Conservation (phyloP, 1,140 invertebrate species). For the Drosophila kanapiae region DNA sequence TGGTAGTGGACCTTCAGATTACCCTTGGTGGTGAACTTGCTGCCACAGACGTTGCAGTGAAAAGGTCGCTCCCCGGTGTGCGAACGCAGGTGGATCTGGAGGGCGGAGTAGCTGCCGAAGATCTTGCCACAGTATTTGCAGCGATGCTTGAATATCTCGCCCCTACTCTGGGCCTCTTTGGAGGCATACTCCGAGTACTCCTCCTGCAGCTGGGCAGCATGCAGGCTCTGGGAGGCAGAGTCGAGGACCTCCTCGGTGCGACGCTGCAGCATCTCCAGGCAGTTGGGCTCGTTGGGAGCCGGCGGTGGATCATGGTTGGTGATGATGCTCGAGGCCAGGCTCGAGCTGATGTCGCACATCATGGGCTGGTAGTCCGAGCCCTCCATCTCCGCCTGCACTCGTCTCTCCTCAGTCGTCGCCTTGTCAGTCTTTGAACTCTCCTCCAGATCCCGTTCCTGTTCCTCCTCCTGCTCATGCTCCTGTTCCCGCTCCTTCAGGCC, state of each 20-base stretch:
- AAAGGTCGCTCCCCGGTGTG: constrained; percentile 99
- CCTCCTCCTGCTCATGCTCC: background rate
- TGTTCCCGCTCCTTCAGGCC: constrained; percentile 15
- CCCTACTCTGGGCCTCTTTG: constrained; percentile 88
- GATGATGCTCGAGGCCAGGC: constrained; percentile 94
- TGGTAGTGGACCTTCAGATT: constrained; percentile 99
- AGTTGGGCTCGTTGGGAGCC: constrained; percentile 90
- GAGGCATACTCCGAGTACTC: constrained; percentile 90
- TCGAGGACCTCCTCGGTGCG: constrained; percentile 95
- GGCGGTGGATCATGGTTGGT: constrained; percentile 93
- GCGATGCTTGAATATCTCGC: constrained; percentile 96
- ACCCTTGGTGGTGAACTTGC: constrained; percentile 98
- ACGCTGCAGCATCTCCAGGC: constrained; percentile 95
- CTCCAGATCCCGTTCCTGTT: constrained; percentile 14
- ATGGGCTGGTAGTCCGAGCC: constrained; percentile 53
- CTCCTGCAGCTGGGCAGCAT: constrained; percentile 94
- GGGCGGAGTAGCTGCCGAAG: constrained; percentile 97
- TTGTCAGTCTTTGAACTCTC: constrained; percentile 76
- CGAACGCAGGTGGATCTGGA: constrained; percentile 97
- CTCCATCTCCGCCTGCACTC: constrained; percentile 17
- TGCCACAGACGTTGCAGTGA: constrained; percentile 99
- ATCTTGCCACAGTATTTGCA: constrained; percentile 99
- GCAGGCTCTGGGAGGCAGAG: constrained; percentile 94
- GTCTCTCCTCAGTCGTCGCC: constrained; percentile 11
- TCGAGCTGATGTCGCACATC: constrained; percentile 86